These are phyloP conservation scores for Oreortyx pictus DNA, from an alignment of 2,797 vertebrate genomes.

Conservation along the genomic window DNA sequence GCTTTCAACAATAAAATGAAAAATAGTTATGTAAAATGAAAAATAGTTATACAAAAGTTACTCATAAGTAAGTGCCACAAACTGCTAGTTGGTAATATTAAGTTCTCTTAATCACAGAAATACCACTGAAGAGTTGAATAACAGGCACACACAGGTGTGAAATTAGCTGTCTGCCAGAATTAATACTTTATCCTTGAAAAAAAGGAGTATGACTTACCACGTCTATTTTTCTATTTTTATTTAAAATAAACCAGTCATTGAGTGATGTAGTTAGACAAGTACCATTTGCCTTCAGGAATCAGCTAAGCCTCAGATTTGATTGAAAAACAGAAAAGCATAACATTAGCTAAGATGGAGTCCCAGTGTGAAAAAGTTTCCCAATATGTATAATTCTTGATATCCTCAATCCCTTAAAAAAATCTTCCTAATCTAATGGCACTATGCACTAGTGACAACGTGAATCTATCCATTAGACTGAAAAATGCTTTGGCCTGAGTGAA, in stretches of 20 bases:
- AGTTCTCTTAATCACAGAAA: conserved; percentile 19
- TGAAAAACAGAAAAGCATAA: neutral
- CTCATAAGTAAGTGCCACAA: conserved; percentile 17
- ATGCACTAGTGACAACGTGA: neutral
- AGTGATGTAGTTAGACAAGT: neutral
- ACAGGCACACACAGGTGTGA: neutral
- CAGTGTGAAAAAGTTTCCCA: neutral
- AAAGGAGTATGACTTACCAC: neutral
- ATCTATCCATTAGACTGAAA: neutral
- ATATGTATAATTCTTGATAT: neutral
- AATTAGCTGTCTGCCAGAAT: neutral
- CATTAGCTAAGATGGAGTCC: neutral
- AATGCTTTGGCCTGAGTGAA: neutral
- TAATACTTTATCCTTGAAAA: neutral
- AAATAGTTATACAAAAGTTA: neutral
- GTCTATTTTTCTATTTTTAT: neutral
- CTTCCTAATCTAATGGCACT: neutral
- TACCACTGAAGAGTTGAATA: neutral
- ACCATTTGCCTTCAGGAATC: neutral
- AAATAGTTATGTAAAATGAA: conserved; percentile 19
- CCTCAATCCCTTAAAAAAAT: neutral
- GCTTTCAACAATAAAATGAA: neutral
- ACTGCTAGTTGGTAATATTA: neutral
- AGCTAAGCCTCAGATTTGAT: neutral
- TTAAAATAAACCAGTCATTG: neutral